Evolutionary conservation across 2,888 invertebrate genomes (phyloP).

Genomic region (Phengaris alcon): DNA sequence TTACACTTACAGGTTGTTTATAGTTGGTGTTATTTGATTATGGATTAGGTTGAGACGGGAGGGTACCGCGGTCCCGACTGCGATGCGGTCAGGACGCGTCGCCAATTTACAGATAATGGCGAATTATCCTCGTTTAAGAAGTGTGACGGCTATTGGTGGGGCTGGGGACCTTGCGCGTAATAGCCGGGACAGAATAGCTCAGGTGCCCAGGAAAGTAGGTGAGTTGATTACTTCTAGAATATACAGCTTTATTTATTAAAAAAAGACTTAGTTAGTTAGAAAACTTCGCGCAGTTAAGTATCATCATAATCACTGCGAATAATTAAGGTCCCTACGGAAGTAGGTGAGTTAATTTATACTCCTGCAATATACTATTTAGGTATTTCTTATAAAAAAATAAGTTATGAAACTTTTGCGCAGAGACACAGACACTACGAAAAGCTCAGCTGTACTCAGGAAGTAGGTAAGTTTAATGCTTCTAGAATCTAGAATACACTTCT

Average conservation of each 20-base stretch:
- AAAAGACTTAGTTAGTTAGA: neutral
- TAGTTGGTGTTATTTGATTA: slow-evolving; percentile 63
- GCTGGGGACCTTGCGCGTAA: slow-evolving; percentile 76
- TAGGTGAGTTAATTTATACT: too few species aligned
- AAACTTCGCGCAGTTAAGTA: too few species aligned
- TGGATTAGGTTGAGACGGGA: slow-evolving; percentile 57
- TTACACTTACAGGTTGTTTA: slow-evolving; percentile 46
- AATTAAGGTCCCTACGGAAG: too few species aligned
- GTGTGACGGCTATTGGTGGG: slow-evolving; percentile 76
- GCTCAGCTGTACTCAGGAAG: too few species aligned
- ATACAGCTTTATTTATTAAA: neutral
- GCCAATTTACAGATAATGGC: slow-evolving; percentile 79
- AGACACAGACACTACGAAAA: too few species aligned
- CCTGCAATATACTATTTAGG: too few species aligned
- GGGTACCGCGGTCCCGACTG: slow-evolving; percentile 71
- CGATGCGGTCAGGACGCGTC: slow-evolving; percentile 63
- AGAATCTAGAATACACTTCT: too few species aligned
- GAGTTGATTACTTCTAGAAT: slow-evolving; percentile 20
- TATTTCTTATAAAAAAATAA: too few species aligned
- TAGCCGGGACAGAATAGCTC: slow-evolving; percentile 50
- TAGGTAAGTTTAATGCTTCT: too few species aligned
- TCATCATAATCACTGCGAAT: too few species aligned
- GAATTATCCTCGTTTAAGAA: slow-evolving; percentile 79
- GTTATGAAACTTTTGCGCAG: too few species aligned
- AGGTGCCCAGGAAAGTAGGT: slow-evolving; percentile 20